Conservation (phyloP, 2,888 invertebrate genomes). For the Patella depressa region DNA sequence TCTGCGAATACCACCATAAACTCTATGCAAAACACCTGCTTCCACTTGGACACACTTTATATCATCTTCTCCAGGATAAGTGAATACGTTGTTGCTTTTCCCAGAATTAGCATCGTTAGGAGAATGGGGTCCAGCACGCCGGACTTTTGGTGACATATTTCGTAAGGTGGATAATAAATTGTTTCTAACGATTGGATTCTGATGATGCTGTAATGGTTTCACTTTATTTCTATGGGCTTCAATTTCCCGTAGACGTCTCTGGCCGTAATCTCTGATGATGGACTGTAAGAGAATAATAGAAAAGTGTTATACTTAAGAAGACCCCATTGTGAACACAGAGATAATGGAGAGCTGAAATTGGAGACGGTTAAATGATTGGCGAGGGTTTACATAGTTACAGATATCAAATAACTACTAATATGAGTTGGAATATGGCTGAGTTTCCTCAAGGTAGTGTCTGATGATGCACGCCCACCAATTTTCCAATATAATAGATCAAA, state of each 20-base stretch:
- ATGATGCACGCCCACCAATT: no score
- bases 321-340: no score
- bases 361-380: no score
- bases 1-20: constrained; percentile 24
- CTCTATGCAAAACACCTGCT: constrained; percentile 22
- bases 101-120: background rate
- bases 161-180: constrained; percentile 28
- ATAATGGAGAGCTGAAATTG: no score
- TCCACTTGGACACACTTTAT: constrained; percentile 7
- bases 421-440: background rate
- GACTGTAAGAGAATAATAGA: constrained; percentile 44
- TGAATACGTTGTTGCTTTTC: background rate
- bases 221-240: constrained; percentile 57
- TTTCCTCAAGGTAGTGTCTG: no score
- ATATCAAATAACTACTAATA: background rate
- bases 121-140: constrained; percentile 12
- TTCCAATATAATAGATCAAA: no score
- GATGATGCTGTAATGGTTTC: constrained; percentile 36
- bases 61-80: constrained; percentile 11
- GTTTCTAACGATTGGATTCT: constrained; percentile 17
- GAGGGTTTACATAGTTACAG: no score
- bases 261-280: constrained; percentile 62
- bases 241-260: constrained; percentile 56
- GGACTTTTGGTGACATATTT: constrained; percentile 19
- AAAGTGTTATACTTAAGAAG: background rate